A percentile compares a stretch with the other conserved stretches of the same genome.
Evolutionary conservation across 64 coral and sea anemone species (phyloP).

Genomic region (Dendronephthya gigantea): DNA sequence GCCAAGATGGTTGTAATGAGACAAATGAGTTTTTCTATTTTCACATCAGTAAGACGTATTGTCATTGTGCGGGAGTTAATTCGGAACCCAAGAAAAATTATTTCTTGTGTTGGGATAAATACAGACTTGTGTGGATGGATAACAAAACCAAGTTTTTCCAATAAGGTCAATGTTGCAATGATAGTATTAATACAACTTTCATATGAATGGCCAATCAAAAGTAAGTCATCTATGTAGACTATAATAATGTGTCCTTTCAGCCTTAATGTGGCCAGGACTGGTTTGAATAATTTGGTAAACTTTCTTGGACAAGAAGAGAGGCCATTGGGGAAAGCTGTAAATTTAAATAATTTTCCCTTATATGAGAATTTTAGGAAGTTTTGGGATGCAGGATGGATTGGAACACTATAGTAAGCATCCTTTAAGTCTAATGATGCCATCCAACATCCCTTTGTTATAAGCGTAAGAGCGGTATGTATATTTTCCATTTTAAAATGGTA

Average conservation of each 20-base stretch:
- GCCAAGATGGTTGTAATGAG: background rate
- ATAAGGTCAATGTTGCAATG: background rate
- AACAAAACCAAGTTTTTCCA: conserved; percentile 2
- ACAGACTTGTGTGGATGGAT: background rate
- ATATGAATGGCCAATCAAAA: background rate
- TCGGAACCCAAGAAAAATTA: background rate
- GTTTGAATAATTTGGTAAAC: background rate
- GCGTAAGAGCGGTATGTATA: background rate
- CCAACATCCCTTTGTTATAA: background rate
- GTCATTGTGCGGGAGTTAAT: background rate
- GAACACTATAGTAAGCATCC: background rate
- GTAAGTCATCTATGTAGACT: background rate
- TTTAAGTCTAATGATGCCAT: background rate
- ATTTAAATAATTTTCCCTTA: background rate
- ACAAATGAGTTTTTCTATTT: background rate
- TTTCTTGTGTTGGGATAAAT: background rate
- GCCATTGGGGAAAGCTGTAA: background rate
- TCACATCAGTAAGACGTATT: background rate
- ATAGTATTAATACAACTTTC: background rate
- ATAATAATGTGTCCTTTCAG: background rate
- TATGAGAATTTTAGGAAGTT: background rate
- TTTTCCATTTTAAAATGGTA: background rate
- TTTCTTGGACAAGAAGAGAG: background rate
- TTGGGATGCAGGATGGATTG: background rate
- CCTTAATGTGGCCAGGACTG: background rate